phyloP scores from a whole-genome alignment of 2,113 vertebrate genomes.

The Desmodus rotundus region DNA sequence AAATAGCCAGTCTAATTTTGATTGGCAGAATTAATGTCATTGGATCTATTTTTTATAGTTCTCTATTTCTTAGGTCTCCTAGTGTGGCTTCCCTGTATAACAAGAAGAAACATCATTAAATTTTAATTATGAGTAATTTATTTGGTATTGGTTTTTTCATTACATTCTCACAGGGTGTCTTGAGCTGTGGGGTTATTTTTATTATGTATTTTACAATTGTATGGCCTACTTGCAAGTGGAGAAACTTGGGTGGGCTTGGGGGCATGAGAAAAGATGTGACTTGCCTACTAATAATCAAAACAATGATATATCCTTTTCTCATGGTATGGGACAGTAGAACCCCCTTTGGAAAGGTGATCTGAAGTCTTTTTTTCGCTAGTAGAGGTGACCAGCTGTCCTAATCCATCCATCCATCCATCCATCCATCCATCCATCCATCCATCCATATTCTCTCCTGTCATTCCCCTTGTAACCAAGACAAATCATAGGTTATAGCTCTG shows the following conservation, averaged over 20 bases:
- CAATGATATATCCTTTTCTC: not conserved
- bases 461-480: not conserved
- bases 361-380: not conserved
- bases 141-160: slow-evolving; percentile 23
- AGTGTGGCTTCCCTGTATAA: not conserved
- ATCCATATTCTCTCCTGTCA: not conserved
- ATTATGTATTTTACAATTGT: not conserved
- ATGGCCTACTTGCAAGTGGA: not conserved
- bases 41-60: slow-evolving; percentile 31
- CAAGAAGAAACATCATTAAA: not conserved
- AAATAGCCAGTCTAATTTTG: slow-evolving; percentile 35
- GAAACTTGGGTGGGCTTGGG: not conserved
- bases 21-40: slow-evolving; percentile 44
- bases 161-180: not conserved
- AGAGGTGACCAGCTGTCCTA: not conserved
- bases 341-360: not conserved
- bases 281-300: not conserved
- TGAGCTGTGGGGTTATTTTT: slow-evolving; percentile 23
- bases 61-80: not conserved
- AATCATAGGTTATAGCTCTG: not conserved
- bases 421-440: not conserved
- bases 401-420: not conserved
- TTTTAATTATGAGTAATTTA: slow-evolving; percentile 45
- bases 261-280: not conserved
- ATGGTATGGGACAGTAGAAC: not conserved